Conservation (phyloP, 2,888 invertebrate species). For the Parnassius glacialis region DNA sequence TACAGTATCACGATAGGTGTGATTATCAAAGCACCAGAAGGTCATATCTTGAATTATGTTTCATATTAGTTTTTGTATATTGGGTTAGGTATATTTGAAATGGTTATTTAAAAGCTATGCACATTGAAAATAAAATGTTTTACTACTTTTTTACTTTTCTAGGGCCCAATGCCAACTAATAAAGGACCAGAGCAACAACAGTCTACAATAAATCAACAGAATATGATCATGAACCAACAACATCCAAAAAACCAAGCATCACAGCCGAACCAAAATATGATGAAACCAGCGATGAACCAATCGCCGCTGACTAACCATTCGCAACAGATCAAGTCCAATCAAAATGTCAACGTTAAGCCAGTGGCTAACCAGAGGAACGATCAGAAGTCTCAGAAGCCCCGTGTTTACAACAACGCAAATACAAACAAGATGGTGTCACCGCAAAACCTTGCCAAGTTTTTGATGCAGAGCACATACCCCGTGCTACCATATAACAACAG, state of each 20-base stretch:
- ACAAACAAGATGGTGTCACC: constrained; percentile 50
- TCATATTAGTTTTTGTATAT: no score
- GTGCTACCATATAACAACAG: constrained; percentile 66
- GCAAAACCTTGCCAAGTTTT: constrained; percentile 66
- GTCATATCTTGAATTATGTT: no score
- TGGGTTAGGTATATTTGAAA: no score
- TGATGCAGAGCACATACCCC: constrained; percentile 74
- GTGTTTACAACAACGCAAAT: constrained; percentile 59
- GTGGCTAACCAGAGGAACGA: constrained; percentile 35
- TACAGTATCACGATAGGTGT: no score
- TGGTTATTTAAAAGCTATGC: no score
- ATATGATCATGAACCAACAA: constrained; percentile 48
- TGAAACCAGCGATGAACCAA: constrained; percentile 33
- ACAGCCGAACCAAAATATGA: constrained; percentile 32
- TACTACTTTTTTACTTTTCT: no score
- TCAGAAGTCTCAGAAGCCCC: constrained; percentile 50
- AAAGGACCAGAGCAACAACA: constrained; percentile 48
- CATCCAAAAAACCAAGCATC: constrained; percentile 41
- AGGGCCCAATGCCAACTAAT: constrained; percentile 53
- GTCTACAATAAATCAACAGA: constrained; percentile 38
- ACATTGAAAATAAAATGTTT: no score
- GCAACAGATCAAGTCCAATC: constrained; percentile 29
- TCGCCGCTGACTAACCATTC: not conserved
- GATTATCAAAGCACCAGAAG: no score
- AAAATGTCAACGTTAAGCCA: constrained; percentile 28